Conservation (phyloP, 1,140 invertebrate species). For the Samia ricini region DNA sequence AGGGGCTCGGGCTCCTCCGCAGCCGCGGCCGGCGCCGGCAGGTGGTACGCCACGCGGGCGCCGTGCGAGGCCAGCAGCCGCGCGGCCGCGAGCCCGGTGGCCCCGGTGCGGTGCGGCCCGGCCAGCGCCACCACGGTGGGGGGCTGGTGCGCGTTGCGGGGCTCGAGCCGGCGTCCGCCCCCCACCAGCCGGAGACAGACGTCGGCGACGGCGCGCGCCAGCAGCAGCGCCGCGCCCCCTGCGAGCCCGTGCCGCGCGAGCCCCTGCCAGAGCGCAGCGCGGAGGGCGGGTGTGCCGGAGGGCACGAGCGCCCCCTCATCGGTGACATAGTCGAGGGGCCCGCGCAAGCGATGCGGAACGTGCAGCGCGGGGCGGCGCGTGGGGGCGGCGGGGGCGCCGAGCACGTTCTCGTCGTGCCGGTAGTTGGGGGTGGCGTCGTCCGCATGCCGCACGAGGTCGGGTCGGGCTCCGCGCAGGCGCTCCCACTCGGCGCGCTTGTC, state of each 20-base stretch:
- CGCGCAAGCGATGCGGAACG: conserved; percentile 80
- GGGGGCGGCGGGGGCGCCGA: conserved; percentile 74
- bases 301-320: conserved; percentile 88
- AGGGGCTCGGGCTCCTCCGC: too few relatives aligned
- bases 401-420: conserved; percentile 91
- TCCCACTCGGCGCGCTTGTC: conserved; percentile 90
- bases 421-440: conserved; percentile 59
- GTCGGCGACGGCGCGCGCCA: conserved; percentile 88
- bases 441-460: conserved; percentile 78
- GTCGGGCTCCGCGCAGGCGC: conserved; percentile 79
- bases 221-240: conserved; percentile 80
- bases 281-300: conserved; percentile 74
- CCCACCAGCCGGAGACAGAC: conserved; percentile 90
- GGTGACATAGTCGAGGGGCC: conserved; percentile 86
- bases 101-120: conserved; percentile 78
- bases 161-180: conserved; percentile 83
- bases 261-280: conserved; percentile 57
- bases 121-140: conserved; percentile 84
- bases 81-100: conserved; percentile 86
- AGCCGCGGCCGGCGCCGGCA: conserved; percentile 7
- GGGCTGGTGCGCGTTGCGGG: conserved; percentile 88
- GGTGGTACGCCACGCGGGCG: conserved; percentile 67
- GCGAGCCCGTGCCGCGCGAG: conserved; percentile 79
- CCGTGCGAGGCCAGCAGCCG: conserved; percentile 91
- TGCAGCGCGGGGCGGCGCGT: conserved; percentile 85